Evolutionary conservation across 2,888 invertebrate species (phyloP).

Genomic region (Tineola bisselliella): DNA sequence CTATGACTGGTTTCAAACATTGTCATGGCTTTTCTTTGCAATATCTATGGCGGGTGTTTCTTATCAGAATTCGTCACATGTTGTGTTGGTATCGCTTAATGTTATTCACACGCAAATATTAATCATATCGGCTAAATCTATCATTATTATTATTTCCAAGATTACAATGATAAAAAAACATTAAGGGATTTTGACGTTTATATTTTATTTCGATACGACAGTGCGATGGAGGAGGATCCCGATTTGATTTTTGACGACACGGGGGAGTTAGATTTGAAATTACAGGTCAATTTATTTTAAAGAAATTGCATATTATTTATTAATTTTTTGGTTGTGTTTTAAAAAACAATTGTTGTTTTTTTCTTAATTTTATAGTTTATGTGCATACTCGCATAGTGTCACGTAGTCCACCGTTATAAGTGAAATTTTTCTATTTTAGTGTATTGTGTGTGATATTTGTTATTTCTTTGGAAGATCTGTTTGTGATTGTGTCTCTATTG

Average conservation of each 20-base stretch:
- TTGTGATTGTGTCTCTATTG: background rate
- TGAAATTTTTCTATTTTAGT: background rate
- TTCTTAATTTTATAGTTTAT: too few relatives aligned
- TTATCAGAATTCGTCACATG: background rate
- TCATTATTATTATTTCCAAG: slow-evolving; percentile 1
- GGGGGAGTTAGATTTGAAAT: background rate
- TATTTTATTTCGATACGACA: background rate
- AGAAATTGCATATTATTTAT: background rate
- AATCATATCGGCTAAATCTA: background rate
- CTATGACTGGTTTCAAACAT: too few relatives aligned
- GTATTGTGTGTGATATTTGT: background rate
- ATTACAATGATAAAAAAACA: background rate
- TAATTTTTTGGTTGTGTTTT: background rate
- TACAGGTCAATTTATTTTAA: background rate
- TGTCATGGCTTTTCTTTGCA: too few relatives aligned
- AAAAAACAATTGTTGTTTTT: background rate
- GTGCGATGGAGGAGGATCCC: slow-evolving; percentile 3
- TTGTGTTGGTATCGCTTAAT: background rate
- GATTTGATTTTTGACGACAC: background rate
- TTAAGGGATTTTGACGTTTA: background rate
- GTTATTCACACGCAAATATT: slow-evolving; percentile 3
- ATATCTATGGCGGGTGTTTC: too few relatives aligned
- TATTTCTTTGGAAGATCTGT: background rate
- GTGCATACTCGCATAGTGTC: background rate
- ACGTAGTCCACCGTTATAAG: background rate